Evolutionary conservation across 2,888 invertebrate species (phyloP).

Genomic region (Punctoribates punctum): DNA sequence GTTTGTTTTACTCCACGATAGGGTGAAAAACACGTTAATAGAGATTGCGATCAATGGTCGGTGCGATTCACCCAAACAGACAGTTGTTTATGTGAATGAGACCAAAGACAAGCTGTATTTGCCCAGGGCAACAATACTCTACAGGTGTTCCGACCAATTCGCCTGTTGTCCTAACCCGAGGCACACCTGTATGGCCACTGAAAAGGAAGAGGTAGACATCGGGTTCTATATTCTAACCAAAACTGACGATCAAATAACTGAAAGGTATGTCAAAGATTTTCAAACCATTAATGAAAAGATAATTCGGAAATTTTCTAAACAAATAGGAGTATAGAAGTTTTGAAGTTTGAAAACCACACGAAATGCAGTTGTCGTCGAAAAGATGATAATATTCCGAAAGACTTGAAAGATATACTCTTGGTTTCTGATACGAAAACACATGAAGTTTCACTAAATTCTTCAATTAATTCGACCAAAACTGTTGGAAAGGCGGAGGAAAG

Average conservation of each 20-base stretch:
- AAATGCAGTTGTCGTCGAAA: slow-evolving; percentile 45
- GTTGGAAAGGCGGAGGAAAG: no score
- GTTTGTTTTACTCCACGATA: slow-evolving; percentile 13
- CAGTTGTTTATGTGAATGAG: slow-evolving; percentile 63
- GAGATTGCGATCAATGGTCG: slow-evolving; percentile 58
- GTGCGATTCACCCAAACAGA: slow-evolving; percentile 67
- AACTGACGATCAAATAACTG: slow-evolving; percentile 9
- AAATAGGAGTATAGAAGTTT: slow-evolving; percentile 44
- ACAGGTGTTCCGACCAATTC: slow-evolving; percentile 79
- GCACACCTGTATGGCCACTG: slow-evolving; percentile 67
- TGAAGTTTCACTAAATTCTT: not conserved
- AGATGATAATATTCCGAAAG: no score
- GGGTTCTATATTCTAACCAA: slow-evolving; percentile 46
- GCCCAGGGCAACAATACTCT: slow-evolving; percentile 78
- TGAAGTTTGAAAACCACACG: slow-evolving; percentile 48
- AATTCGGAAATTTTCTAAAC: not conserved
- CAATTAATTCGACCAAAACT: not conserved
- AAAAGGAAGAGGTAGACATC: slow-evolving; percentile 45
- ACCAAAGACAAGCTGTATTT: slow-evolving; percentile 69
- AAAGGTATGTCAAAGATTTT: slow-evolving; percentile 9
- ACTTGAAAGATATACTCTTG: not conserved
- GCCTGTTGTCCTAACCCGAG: slow-evolving; percentile 75
- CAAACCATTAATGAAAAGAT: no score
- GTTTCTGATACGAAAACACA: not conserved
- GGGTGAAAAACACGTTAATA: slow-evolving; percentile 44